Evolutionary conservation across 1,140 invertebrate genomes (phyloP).

Genomic region (Babylonia areolata): DNA sequence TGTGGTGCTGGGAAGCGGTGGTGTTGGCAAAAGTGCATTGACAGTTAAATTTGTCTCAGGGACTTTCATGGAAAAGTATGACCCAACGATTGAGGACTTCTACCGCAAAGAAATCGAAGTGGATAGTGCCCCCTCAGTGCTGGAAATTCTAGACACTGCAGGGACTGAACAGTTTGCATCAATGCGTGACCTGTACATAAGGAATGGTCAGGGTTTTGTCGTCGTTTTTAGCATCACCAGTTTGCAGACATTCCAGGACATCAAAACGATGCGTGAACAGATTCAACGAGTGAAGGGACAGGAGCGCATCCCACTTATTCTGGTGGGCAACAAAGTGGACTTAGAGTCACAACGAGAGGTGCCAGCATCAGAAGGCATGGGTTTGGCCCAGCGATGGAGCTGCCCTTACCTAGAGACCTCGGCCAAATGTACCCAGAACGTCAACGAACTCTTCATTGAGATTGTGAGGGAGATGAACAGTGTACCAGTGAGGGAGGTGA

Average conservation of each 20-base stretch:
- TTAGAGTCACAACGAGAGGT: conserved; percentile 92
- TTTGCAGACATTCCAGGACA: conserved; percentile 97
- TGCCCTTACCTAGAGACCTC: conserved; percentile 99
- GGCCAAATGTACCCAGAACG: conserved; percentile 98
- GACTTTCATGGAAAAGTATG: conserved; percentile 99
- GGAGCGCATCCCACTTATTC: conserved; percentile 80
- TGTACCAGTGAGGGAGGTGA: conserved; percentile 66
- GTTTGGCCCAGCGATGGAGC: conserved; percentile 93
- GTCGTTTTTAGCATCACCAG: conserved; percentile 97
- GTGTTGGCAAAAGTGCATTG: conserved; percentile 97
- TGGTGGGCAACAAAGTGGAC: conserved; percentile 98
- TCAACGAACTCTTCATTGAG: conserved; percentile 99
- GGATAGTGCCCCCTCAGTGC: conserved; percentile 97
- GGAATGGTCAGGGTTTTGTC: conserved; percentile 90
- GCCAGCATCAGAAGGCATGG: conserved; percentile 84
- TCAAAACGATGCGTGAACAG: conserved; percentile 96
- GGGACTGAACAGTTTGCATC: conserved; percentile 86
- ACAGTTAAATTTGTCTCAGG: conserved; percentile 99
- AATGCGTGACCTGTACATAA: conserved; percentile 80
- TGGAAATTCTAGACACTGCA: conserved; percentile 99
- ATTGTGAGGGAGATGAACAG: conserved; percentile 98
- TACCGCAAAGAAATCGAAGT: conserved; percentile 99
- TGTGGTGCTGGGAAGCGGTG: conserved; percentile 98
- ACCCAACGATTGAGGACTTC: conserved; percentile 99
- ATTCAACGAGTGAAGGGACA: conserved; percentile 97